Evolutionary conservation across 2,888 invertebrate species (phyloP).

Genomic region (Lasioglossum leucozonium): DNA sequence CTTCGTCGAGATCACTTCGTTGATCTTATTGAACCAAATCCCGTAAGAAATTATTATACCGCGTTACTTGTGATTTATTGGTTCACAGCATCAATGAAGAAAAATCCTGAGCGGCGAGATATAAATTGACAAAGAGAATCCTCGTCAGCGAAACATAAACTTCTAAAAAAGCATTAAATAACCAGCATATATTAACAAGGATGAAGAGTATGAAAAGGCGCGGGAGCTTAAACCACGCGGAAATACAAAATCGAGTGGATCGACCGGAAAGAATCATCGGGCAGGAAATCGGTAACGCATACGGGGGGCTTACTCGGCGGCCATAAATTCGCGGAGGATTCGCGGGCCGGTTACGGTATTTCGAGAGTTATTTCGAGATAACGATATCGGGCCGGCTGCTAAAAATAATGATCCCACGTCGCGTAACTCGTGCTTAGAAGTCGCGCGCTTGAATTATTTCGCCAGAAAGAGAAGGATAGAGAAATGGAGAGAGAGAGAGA

Average conservation of each 20-base stretch:
- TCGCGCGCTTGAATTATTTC: background rate
- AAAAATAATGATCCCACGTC: background rate
- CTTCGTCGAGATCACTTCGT: too few species aligned
- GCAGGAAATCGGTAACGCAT: background rate
- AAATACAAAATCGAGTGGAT: background rate
- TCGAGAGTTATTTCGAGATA: slow-evolving; percentile 23
- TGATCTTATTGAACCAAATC: too few species aligned
- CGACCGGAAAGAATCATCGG: background rate
- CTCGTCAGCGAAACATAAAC: background rate
- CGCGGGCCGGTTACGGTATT: background rate
- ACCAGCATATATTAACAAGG: background rate
- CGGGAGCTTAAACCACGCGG: background rate
- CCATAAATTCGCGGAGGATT: background rate
- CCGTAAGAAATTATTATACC: too few species aligned
- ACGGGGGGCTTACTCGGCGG: background rate
- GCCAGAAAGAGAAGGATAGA: background rate
- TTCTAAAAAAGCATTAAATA: background rate
- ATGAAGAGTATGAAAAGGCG: background rate
- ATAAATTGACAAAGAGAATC: background rate
- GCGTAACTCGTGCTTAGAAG: background rate
- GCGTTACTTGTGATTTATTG: too few species aligned
- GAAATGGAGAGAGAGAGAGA: background rate
- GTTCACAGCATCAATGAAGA: too few species aligned
- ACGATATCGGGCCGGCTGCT: slow-evolving; percentile 11
- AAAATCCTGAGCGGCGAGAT: too few species aligned